Percentiles rank a stretch among this genome's conserved stretches.
phyloP scores from a whole-genome alignment of 2,888 invertebrate species.

The Caenorhabditis macrosperma region DNA sequence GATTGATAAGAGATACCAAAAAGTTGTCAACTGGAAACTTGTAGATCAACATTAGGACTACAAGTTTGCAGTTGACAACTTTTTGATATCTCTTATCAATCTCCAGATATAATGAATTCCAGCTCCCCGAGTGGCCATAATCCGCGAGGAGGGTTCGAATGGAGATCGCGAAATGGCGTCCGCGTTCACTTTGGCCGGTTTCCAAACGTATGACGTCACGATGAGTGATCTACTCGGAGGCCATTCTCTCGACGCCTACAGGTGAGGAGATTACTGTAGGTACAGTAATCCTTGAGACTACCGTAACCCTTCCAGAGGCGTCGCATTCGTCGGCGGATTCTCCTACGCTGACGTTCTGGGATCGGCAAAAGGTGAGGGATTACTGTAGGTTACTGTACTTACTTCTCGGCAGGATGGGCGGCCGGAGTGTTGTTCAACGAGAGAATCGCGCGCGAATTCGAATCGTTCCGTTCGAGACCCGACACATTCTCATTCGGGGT shows the following conservation, averaged over 20 bases:
- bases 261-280: slow-evolving; percentile 3
- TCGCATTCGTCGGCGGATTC: slow-evolving; percentile 98
- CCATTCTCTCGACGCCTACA: slow-evolving; percentile 38
- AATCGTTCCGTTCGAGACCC: slow-evolving; percentile 85
- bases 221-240: slow-evolving; percentile 75
- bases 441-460: slow-evolving; percentile 87
- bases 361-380: slow-evolving; percentile 87
- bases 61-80: too few species aligned
- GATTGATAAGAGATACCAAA: too few species aligned
- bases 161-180: slow-evolving; percentile 97
- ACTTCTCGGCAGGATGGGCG: slow-evolving; percentile 35
- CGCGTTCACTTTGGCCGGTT: slow-evolving; percentile 89
- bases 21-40: too few species aligned
- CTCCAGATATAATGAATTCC: too few species aligned
- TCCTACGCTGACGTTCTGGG: slow-evolving; percentile 98
- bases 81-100: neutral
- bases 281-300: slow-evolving; percentile 82
- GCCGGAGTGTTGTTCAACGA: slow-evolving; percentile 83
- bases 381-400: neutral
- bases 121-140: slow-evolving; percentile 86
- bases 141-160: slow-evolving; percentile 96
- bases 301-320: slow-evolving; percentile 87
- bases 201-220: slow-evolving; percentile 86
- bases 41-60: neutral
- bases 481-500: slow-evolving; percentile 96